Evolutionary conservation across 1,140 invertebrate genomes (phyloP), one percentile per base, ranked within the genome.

Genomic region (Nixonia krombeini): DNA sequence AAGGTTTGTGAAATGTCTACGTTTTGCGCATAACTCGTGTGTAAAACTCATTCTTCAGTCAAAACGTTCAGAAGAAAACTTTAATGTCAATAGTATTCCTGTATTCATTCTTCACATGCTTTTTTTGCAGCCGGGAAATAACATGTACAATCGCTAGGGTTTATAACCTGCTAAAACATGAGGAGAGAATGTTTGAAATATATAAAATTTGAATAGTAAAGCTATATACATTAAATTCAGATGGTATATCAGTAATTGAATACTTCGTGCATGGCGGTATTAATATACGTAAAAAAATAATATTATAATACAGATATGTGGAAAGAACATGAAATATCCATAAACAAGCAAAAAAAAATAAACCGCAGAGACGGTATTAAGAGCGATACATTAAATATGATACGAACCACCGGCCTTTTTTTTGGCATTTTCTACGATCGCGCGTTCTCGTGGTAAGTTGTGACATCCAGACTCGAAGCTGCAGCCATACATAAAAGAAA

Each of bases 371-470:
- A 61, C 29, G 61, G 64, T 67, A 61, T 61, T 46, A 61, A 74
- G 59, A 73, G 68, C 65, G 72, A 74, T 73, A 68, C 56, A 64
- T 64, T 70, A 73, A 58, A 70, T 68, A 44, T 74, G 65, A 83
- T 85, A 84, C 81, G 79, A 85, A 84, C 82, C 83, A 81, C 74
- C 79, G 80, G 75, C 75, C 73, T 78, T 80, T 79, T 83, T 79
- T 84, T 82, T 75, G 79, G 73, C 81, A 84, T 85, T 84, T 84
- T 85, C 80, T 84, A 83, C 70, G 77, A 82, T 76, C 72, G 72
- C 76, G 79, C 72, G 75, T 75, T 78, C 78, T 79, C 71, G 76
- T 72, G 61, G 75, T 76, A 79, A 82, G 77, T 76, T 76, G 80
- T 78, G 74, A 77, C 81, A 83, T 81, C 82, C 81, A 80, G 78